Conservation (phyloP, 2,797 vertebrate species). For the Lagorchestes hirsutus region DNA sequence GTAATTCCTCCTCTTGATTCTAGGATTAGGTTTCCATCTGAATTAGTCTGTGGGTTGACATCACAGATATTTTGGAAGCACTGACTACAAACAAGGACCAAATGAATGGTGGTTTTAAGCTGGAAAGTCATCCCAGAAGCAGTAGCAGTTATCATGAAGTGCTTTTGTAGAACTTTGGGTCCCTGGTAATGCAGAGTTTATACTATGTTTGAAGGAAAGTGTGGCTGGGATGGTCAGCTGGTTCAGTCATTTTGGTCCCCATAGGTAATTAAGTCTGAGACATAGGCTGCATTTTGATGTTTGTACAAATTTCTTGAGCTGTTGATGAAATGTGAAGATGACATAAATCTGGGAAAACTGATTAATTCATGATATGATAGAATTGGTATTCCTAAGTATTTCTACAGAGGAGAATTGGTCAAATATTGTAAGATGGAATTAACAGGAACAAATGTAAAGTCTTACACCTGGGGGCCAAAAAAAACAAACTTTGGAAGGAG, state of each 20-base stretch:
- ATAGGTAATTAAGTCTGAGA: not conserved
- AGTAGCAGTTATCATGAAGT: not conserved
- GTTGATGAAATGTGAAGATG: not conserved
- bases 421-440: not conserved
- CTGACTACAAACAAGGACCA: not conserved
- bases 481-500: not conserved
- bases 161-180: not conserved
- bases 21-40: not conserved
- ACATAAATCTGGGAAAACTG: not conserved
- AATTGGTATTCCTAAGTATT: not conserved
- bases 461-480: not conserved
- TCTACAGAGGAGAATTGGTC: not conserved
- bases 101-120: not conserved
- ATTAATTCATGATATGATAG: not conserved
- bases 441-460: not conserved
- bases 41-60: not conserved
- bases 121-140: not conserved
- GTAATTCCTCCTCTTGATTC: not conserved
- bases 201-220: not conserved
- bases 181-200: not conserved
- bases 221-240: not conserved
- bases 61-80: not conserved
- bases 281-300: not conserved
- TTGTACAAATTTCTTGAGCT: not conserved
- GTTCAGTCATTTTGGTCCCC: not conserved